Conservation (phyloP, 2,113 vertebrate species). For the Apteryx owenii region DNA sequence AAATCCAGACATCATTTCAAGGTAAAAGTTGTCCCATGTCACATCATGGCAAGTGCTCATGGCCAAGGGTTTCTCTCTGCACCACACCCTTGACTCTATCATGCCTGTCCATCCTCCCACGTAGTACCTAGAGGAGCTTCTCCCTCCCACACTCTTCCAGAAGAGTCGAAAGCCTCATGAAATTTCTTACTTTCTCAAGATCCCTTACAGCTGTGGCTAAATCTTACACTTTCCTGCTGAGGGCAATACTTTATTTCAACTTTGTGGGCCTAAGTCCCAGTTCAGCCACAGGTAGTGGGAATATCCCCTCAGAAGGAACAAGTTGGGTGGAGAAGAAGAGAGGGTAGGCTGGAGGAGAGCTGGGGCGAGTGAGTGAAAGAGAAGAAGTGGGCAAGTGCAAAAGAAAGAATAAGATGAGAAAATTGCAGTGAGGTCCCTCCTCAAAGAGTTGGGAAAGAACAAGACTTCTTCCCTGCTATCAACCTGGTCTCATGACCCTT, state of each 20-base stretch:
- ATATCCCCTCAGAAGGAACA: not conserved
- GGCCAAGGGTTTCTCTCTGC: not conserved
- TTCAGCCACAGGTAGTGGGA: not conserved
- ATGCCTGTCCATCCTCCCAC: not conserved
- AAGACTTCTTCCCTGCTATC: no score
- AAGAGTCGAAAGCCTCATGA: no score
- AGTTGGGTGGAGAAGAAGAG: not conserved
- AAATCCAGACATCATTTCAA: not conserved
- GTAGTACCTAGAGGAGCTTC: not conserved
- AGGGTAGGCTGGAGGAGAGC: not conserved
- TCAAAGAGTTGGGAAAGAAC: no score
- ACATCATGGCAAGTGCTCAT: not conserved
- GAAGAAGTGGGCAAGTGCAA: no score
- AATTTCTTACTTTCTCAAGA: no score
- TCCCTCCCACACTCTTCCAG: not conserved
- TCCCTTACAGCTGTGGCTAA: no score
- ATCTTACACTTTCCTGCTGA: no score
- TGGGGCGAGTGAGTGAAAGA: no score
- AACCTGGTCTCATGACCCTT: no score
- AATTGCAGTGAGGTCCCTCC: no score
- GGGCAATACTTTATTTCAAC: no score
- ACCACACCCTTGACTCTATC: rapidly evolving
- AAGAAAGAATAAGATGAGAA: no score
- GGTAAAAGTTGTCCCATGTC: not conserved
- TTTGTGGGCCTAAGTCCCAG: not conserved